Evolutionary conservation across 2,797 vertebrate species (phyloP), one percentile per base, ranked within the genome.

Genomic region (Garrulus glandarius): DNA sequence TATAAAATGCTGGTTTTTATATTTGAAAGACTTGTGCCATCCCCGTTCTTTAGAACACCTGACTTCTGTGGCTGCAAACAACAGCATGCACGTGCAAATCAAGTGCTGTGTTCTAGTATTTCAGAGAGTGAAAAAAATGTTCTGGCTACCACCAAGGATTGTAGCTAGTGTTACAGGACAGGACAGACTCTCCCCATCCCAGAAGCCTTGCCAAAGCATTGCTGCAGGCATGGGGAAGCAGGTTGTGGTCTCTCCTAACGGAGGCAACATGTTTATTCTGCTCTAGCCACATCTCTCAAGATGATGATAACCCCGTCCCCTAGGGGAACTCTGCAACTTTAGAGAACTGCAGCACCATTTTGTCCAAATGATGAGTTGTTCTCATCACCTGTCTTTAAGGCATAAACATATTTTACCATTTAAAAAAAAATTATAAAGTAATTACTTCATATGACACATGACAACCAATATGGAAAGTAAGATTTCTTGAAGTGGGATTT

Each of bases 191-290:
- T 71, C 11, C 37, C 56, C n/a, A 16, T 1, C 18, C 18, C 84
- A 79, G n/a, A 52, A 55, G 72, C 46, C 47, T 32, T 55, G 15
- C 18, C 49, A 71, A 46, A 84, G 57, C 61, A 41, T 23, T 81
- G 77, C 1, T 69, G 43, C 47, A 79, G 52, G 71, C 81, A 72
- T 0, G 0, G 70, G 56, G 60, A 72, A 82, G 44, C 37, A 84
- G 14, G 14, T 67, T 37, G 59, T 65, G 15, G 5, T 57, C 39
- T 69, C 74, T 68, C 46, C 69, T 39, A 49, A 64, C 10, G 44
- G 0, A 0, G 41, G 17, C 20, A 44, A 50, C 1, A 8, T 2
- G 1, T 63, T 84, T 46, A 36, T 37, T 72, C 23, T 47, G 32
- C 1, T 6, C 23, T 44, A 32, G 22, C 13, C 34, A 60, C 37